Evolutionary conservation across 1,140 invertebrate genomes (phyloP).

Genomic region (Penaeus vannamei): DNA sequence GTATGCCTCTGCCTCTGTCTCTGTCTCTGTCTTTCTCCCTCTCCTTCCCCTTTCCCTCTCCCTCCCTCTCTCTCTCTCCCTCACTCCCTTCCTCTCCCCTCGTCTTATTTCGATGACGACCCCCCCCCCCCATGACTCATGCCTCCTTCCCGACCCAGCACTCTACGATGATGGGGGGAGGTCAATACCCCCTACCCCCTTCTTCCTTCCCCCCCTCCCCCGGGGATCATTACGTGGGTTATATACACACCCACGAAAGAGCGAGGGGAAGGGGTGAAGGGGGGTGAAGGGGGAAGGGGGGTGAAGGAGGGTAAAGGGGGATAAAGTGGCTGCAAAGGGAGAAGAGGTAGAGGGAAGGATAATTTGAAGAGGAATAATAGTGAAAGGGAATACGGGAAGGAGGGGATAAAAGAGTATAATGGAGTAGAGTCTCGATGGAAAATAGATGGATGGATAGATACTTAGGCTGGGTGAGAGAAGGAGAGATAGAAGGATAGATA

Average conservation of each 20-base stretch:
- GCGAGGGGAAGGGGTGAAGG: not conserved
- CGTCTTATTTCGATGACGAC: too few relatives aligned
- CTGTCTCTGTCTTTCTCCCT: too few relatives aligned
- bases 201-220: not conserved
- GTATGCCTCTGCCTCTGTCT: too few relatives aligned
- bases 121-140: too few relatives aligned
- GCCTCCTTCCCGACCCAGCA: too few relatives aligned
- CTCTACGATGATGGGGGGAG: too few relatives aligned
- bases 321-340: too few relatives aligned
- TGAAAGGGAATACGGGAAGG: not conserved
- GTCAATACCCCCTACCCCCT: not conserved
- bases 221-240: not conserved
- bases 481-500: conserved; percentile 22
- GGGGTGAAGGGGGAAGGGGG: not conserved
- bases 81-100: too few relatives aligned
- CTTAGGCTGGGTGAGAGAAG: not conserved
- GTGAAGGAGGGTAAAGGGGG: not conserved
- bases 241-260: not conserved
- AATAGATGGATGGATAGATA: not conserved
- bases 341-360: not conserved
- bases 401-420: not conserved
- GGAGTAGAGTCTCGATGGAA: not conserved
- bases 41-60: too few relatives aligned
- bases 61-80: too few relatives aligned
- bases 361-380: not conserved